phyloP scores from a whole-genome alignment of 2,797 vertebrate genomes.

The Percopsis omiscomaycus region DNA sequence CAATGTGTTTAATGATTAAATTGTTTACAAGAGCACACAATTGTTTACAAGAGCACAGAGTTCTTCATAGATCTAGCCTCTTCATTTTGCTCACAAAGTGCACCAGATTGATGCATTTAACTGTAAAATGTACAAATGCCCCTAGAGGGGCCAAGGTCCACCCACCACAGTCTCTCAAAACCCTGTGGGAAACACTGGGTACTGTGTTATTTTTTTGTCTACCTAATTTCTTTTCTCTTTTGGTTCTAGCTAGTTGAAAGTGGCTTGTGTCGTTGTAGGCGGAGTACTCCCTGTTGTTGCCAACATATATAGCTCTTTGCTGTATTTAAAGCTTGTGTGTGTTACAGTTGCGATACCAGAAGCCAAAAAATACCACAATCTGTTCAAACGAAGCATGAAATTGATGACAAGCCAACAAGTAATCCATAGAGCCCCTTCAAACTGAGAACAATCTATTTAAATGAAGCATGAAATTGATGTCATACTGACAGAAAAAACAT shows the following conservation, averaged over 20 bases:
- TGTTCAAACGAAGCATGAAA: slow-evolving; percentile 55
- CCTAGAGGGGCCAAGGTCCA: too few species aligned
- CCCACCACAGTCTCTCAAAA: too few species aligned
- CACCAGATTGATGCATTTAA: too few species aligned
- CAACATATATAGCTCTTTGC: slow-evolving; percentile 8
- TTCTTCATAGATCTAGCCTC: too few species aligned
- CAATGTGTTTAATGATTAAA: too few species aligned
- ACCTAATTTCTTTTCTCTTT: too few species aligned
- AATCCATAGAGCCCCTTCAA: slow-evolving; percentile 44
- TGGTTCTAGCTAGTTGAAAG: neutral
- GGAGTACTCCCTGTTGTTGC: neutral
- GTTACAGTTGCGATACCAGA: slow-evolving; percentile 34
- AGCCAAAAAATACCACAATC: slow-evolving; percentile 40
- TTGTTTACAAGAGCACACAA: too few species aligned
- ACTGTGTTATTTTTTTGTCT: too few species aligned
- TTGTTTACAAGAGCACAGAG: too few species aligned
- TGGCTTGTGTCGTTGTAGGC: slow-evolving; percentile 12
- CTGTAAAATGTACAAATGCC: too few species aligned
- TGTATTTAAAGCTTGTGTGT: slow-evolving; percentile 32
- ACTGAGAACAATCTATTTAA: slow-evolving; percentile 38
- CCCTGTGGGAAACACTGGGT: too few species aligned
- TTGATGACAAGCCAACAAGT: slow-evolving; percentile 58
- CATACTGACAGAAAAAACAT: slow-evolving; percentile 18
- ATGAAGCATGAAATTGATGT: slow-evolving; percentile 30
- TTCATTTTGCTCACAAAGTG: too few species aligned